A percentile compares a stretch with the other conserved stretches of the same genome.
Evolutionary conservation across 1,140 invertebrate species (phyloP).

Genomic region (Steinernema feltiae): DNA sequence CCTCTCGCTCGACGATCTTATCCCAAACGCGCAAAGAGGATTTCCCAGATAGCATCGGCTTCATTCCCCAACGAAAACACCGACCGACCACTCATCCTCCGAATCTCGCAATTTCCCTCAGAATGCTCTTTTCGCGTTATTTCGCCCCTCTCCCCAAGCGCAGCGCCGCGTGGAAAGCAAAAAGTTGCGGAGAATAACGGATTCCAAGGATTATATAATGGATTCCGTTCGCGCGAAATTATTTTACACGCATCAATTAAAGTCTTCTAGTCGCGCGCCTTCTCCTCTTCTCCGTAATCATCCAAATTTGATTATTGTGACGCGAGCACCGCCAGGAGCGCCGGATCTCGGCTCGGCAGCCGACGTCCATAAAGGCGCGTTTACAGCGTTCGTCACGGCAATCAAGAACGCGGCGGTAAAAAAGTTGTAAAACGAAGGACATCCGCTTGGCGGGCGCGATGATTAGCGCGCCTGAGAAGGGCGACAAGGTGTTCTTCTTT

Average conservation of each 20-base stretch:
- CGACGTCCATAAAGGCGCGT: background rate
- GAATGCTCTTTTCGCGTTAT: background rate
- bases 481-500: constrained; percentile 1
- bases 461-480: background rate
- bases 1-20: too few relatives aligned
- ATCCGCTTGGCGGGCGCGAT: background rate
- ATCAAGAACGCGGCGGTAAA: background rate
- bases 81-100: too few relatives aligned
- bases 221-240: background rate
- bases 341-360: background rate
- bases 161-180: background rate
- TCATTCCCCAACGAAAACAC: background rate
- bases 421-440: background rate
- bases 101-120: background rate
- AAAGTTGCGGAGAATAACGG: background rate
- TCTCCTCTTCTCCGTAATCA: constrained; percentile 9
- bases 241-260: constrained; percentile 7
- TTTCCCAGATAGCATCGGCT: background rate
- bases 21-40: too few relatives aligned
- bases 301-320: background rate
- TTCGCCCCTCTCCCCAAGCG: background rate
- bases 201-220: background rate
- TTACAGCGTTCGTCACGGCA: background rate
- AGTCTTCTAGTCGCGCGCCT: background rate
- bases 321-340: background rate